Base-by-base conservation (phyloP, 2,888 invertebrate genomes). In the Alsophila aescularia region DNA sequence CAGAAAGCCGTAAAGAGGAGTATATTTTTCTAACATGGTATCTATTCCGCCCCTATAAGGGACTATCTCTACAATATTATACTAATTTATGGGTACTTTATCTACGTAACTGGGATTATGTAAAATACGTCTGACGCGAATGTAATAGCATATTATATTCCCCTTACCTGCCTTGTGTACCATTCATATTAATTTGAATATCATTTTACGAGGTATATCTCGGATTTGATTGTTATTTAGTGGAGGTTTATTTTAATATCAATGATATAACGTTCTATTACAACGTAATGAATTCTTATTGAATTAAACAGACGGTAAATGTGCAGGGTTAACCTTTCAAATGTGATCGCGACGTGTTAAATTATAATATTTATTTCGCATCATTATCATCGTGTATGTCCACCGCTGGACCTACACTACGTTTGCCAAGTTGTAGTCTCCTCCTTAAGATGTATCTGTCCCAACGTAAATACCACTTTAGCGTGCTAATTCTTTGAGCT, bases 121-220 rank as follows among this genome's bases (percentile, higher is more conserved):
- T 58, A 53, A 58, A 58, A 50, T 51, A 53, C 32, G 50, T 43
- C 47, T 53, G 58, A 58, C 42, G 53, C 43, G 50, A 48, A 52
- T 52, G 55, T 58, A 58, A 58, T 58, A 47, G 56, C 57, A 47
- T 62, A 62, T 62, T 58, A 58, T 57, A 57, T 62, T 57, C 49
- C 41, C 47, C 50, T 58, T 58, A 58, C 58, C 59, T 58, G 58
- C 53, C 34, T 42, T 53, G 53, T 58, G 58, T 53, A 53, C 42
- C 50, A 53, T 58, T 58, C 45, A 53, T 58, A 58, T 58, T 53
- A 58, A 58, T 58, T 53, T 58, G 53, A 58, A 58, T 53, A 58
- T 51, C 44, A 53, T 58, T 58, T 58, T 53, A 50, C 49, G 55
- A 36, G 40, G 29, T 45, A 51, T 32, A 24, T 47, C 31, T 45